phyloP scores from a whole-genome alignment of 1,140 invertebrate species.

The Bursaphelenchus mucronatus region DNA sequence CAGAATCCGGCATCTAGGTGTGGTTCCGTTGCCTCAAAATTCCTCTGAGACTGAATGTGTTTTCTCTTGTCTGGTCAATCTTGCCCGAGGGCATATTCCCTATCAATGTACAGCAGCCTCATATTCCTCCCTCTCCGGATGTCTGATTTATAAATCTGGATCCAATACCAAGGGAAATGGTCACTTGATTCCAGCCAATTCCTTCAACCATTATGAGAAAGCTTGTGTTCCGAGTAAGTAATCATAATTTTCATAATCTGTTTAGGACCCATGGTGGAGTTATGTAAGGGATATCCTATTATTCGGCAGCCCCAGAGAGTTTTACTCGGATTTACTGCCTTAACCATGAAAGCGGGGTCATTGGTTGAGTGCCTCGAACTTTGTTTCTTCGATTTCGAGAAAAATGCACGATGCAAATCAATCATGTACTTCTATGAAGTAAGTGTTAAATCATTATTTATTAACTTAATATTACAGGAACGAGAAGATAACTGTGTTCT shows the following conservation, averaged over 20 bases:
- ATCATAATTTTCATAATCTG: neutral
- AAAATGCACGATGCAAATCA: constrained; percentile 26
- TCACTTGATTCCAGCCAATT: constrained; percentile 35
- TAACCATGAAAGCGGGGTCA: constrained; percentile 26
- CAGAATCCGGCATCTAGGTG: constrained; percentile 25
- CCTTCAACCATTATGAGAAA: constrained; percentile 39
- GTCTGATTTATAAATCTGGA: constrained; percentile 29
- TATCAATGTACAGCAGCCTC: constrained; percentile 32
- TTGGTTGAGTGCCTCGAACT: constrained; percentile 42
- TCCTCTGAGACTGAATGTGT: constrained; percentile 39
- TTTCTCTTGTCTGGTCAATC: constrained; percentile 39
- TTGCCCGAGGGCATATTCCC: constrained; percentile 32
- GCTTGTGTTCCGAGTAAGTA: constrained; percentile 35
- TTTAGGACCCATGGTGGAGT: constrained; percentile 39
- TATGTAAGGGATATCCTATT: constrained; percentile 38
- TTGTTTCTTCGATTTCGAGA: constrained; percentile 30
- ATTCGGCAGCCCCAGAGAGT: constrained; percentile 21
- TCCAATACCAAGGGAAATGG: constrained; percentile 34
- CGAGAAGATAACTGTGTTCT: constrained; percentile 38
- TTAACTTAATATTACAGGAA: constrained; percentile 17
- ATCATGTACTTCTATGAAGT: constrained; percentile 45
- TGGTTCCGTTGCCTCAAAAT: constrained; percentile 29
- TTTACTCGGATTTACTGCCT: constrained; percentile 35
- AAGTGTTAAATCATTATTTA: constrained; percentile 3
- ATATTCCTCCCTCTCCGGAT: constrained; percentile 21